Evolutionary conservation across 2,797 vertebrate genomes (phyloP), one percentile per base, ranked within the genome.

Genomic region (Dromococcyx pavoninus): DNA sequence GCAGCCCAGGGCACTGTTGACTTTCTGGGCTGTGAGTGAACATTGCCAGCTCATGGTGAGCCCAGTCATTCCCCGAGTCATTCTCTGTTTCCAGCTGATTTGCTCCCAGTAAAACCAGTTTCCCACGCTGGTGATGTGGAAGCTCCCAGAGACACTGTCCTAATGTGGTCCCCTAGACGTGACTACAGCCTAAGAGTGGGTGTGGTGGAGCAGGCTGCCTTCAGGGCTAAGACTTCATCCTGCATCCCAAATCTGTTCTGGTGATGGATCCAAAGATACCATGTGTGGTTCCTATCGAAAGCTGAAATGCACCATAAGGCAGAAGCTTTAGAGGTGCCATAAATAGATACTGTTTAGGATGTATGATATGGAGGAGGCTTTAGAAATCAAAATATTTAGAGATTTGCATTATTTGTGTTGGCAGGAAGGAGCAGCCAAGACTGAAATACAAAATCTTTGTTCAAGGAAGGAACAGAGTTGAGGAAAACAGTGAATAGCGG

Each of bases 341-440:
- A 93, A 96, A 96, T 76, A 96, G 74, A 71, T 82, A 30, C 80
- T 93, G 12, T 93, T 94, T 91, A 51, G 88, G 77, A 66, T 93
- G 43, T 72, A 56, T 88, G 62, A 66, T 92, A 84, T 81, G 94
- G 86, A 91, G 92, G 94, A 94, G 80, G 86, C 57, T 92, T 92
- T 43, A 92, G 74, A 92, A 95, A 96, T 93, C 93, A 96, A 96
- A 96, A 95, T 95, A 94, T 95, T 93, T 96, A 88, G 91, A 86
- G 43, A 64, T 88, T 90, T 90, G 24, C 15, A 25, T 95, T 95
- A 94, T 96, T 96, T 96, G 46, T 89, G 84, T 93, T 94, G 91
- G 86, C 91, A 96, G 60, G 66, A 88, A 86, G n/a, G 39, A 90
- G 70, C 80, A 93, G 41, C 74, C 37, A 71, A 91, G 84, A 78